Conservation (phyloP, 2,888 invertebrate genomes). For the Nysson spinosus region DNA sequence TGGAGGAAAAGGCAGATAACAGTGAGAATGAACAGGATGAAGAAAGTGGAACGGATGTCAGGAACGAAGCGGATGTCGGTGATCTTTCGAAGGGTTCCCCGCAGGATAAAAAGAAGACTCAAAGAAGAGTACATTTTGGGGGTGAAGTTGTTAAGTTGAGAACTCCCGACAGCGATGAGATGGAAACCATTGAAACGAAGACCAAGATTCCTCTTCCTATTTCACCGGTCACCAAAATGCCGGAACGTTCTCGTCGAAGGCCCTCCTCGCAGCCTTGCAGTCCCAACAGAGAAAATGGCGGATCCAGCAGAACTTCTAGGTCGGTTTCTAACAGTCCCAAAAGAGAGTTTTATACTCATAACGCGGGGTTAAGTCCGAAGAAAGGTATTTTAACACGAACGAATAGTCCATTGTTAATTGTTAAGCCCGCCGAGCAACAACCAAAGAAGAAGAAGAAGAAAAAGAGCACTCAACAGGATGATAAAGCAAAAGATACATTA, state of each 20-base stretch:
- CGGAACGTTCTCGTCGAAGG: conserved; percentile 52
- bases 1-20: conserved; percentile 82
- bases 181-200: conserved; percentile 71
- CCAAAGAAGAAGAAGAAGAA: conserved; percentile 21
- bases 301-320: conserved; percentile 45
- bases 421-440: conserved; percentile 20
- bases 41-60: conserved; percentile 60
- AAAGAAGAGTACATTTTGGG: conserved; percentile 88
- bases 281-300: conserved; percentile 41
- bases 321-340: conserved; percentile 67
- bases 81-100: conserved; percentile 26
- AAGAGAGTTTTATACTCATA: conserved; percentile 66
- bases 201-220: conserved; percentile 78
- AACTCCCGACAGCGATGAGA: conserved; percentile 90
- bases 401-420: conserved; percentile 27
- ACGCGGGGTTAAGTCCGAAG: conserved; percentile 71
- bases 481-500: neutral
- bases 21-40: conserved; percentile 58
- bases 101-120: conserved; percentile 79
- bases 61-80: conserved; percentile 40
- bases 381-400: conserved; percentile 69
- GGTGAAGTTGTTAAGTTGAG: conserved; percentile 92
- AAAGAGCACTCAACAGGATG: conserved; percentile 1
- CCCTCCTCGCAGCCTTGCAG: conserved; percentile 62
- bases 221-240: conserved; percentile 75